These are phyloP conservation scores for Sisyra nigra DNA, from an alignment of 2,888 invertebrate species.

Conservation along the genomic window DNA sequence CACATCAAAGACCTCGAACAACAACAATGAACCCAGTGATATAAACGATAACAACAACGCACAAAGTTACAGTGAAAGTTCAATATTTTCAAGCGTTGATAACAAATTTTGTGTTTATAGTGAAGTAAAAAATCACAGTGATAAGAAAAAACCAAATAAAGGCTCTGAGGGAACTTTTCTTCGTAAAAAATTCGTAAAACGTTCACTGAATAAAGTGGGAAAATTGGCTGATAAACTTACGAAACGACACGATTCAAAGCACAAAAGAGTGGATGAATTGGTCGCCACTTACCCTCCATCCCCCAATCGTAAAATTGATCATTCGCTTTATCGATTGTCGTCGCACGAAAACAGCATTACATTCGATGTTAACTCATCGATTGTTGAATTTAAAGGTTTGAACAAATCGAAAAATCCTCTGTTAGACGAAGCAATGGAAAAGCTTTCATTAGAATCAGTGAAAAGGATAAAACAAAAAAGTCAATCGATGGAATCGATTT, in stretches of 20 bases:
- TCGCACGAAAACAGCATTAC: no score
- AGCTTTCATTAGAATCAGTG: not conserved
- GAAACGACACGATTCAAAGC: not conserved
- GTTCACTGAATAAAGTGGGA: not conserved
- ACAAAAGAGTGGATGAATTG: not conserved
- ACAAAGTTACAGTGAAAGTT: not conserved
- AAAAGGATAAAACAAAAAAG: conserved; percentile 1
- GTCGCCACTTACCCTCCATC: no score
- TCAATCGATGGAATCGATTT: conserved; percentile 6
- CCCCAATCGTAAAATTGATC: no score
- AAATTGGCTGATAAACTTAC: conserved; percentile 1
- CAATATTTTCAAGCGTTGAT: not conserved
- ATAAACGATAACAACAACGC: not conserved
- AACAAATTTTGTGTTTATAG: not conserved
- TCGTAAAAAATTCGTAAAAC: conserved; percentile 2
- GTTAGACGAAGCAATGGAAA: not conserved
- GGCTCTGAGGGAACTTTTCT: not conserved
- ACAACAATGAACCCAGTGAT: conserved; percentile 4
- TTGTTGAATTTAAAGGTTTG: no score
- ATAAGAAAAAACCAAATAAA: not conserved
- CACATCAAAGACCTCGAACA: not conserved
- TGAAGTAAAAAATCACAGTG: not conserved
- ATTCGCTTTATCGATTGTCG: no score
- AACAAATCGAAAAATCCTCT: not conserved
- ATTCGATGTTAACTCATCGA: no score